phyloP scores from a whole-genome alignment of 2,888 invertebrate species.

The Sepiola atlantica region DNA sequence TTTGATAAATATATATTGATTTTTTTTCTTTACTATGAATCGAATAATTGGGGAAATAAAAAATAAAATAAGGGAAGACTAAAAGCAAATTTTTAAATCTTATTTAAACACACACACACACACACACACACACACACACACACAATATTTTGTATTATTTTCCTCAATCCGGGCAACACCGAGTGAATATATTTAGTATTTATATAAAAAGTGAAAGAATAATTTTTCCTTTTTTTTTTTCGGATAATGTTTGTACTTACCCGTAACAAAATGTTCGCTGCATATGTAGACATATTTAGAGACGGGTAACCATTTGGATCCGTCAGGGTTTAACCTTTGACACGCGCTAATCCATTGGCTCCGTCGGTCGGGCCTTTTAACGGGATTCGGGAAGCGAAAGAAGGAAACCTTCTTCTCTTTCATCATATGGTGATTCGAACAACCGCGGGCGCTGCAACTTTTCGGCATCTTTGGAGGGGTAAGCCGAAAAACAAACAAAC shows the following conservation, averaged over 20 bases:
- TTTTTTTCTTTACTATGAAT: too few relatives aligned
- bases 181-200: too few relatives aligned
- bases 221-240: not conserved
- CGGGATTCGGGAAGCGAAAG: constrained; percentile 8
- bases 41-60: not conserved
- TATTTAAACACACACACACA: not conserved
- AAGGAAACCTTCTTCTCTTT: constrained; percentile 38
- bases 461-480: not conserved
- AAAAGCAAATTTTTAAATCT: not conserved
- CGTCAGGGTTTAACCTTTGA: constrained; percentile 39
- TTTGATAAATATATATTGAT: too few relatives aligned
- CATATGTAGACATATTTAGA: constrained; percentile 42
- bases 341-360: constrained; percentile 39
- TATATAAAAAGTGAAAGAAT: not conserved
- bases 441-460: constrained; percentile 34
- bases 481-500: too few relatives aligned
- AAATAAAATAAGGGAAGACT: not conserved
- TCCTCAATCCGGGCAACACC: too few relatives aligned
- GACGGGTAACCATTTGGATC: constrained; percentile 8
- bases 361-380: constrained; percentile 35
- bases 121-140: too few relatives aligned
- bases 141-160: too few relatives aligned
- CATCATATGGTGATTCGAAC: constrained; percentile 43
- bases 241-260: not conserved
- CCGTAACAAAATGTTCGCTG: constrained; percentile 38